These are phyloP conservation scores for Chaenodraco wilsoni DNA, from an alignment of 2,797 vertebrate species.

Conservation along the genomic window DNA sequence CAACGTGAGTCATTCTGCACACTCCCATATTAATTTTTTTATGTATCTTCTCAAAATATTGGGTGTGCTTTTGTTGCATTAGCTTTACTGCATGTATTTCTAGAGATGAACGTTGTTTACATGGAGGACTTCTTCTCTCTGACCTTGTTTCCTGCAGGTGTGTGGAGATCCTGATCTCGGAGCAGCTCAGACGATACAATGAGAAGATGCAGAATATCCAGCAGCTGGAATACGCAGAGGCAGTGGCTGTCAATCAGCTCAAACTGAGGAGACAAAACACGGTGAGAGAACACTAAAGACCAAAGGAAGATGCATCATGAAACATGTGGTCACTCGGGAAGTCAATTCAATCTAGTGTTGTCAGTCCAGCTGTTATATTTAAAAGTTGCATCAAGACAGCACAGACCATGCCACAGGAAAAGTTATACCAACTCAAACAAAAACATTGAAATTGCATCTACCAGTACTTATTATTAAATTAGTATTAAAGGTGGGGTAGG, in stretches of 20 bases:
- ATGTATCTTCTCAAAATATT: background rate
- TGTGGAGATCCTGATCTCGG: conserved; percentile 93
- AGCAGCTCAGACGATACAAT: conserved; percentile 92
- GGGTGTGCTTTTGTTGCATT: background rate
- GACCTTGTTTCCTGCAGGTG: conserved; percentile 82
- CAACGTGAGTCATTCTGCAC: conserved; percentile 84
- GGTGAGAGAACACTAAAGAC: conserved; percentile 75
- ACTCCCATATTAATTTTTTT: background rate
- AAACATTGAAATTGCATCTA: background rate
- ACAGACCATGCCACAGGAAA: background rate
- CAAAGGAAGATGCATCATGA: background rate
- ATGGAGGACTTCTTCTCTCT: background rate
- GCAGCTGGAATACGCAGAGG: conserved; percentile 92
- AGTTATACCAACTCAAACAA: no score
- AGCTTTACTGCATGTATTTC: conserved; percentile 1
- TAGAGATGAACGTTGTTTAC: background rate
- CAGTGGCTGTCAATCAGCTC: conserved; percentile 89
- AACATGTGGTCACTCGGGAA: conserved; percentile 1
- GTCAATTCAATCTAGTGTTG: background rate
- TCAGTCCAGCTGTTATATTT: background rate
- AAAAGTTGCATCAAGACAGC: background rate
- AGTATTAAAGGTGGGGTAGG: background rate
- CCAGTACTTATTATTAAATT: background rate
- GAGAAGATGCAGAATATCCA: conserved; percentile 95
- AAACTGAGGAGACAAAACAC: conserved; percentile 89